Evolutionary conservation across 2,888 invertebrate genomes (phyloP), one percentile per base, ranked within the genome.

Genomic region (Xanthia icteritia): DNA sequence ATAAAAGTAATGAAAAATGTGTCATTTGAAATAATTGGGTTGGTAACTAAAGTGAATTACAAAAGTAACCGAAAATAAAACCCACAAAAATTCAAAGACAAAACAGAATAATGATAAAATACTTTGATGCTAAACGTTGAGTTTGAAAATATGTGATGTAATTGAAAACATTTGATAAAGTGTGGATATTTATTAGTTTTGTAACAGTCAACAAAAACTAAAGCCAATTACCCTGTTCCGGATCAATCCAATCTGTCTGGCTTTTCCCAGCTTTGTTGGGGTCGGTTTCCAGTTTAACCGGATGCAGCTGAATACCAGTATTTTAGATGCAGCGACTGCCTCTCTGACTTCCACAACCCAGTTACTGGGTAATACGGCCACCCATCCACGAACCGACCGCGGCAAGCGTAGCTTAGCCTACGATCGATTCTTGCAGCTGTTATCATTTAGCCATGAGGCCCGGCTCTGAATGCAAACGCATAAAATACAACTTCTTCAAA

Each of bases 1-100:
- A 63, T 15, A 71, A 77, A 69, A 69, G 31, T 15, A 31, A 61
- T 60, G 31, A 31, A 67, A 56, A 69, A 31, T 3, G 42, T 42
- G 27, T 42, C 36, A 9, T 31, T 31, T 23, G 17, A 67, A 39
- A 65, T 15, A 36, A 65, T 8, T 8, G 4, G 36, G 51, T 63
- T 5, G 5, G 6, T 36, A 23, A n/a, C 4, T 56, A 27, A n/a
- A n/a, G 11, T 56, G 13, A 56, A 56, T 56, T 23, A 54, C 54
- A n/a, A 56, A n/a, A 56, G 56, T 56, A n/a, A 56, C n/a, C n/a
- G 27, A 56, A 56, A 56, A 56, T n/a, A 13, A 5, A 56, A 56
- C 5, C n/a, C 13, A n/a, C n/a, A 13, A 56, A n/a, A 56, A 56
- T 13, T n/a, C 5, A 13, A 56, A 54, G 23, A 8, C 20, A 54